Conservation (phyloP, 2,113 vertebrate species). For the Triplophysa rosa region DNA sequence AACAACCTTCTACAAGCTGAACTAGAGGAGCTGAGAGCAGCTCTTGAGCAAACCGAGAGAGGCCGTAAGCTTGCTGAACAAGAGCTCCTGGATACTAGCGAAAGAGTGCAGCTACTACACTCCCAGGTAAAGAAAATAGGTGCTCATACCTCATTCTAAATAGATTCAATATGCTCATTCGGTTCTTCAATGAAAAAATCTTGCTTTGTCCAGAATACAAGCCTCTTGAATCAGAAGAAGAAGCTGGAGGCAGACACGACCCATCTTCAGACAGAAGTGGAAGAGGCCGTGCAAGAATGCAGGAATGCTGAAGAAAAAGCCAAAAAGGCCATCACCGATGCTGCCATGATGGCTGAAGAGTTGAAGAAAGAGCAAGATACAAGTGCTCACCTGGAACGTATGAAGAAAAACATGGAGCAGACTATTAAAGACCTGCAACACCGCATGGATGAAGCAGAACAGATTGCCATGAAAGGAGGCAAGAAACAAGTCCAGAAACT, state of each 20-base stretch:
- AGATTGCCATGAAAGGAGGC: conserved; percentile 82
- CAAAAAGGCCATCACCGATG: conserved; percentile 90
- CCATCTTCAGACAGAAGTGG: conserved; percentile 71
- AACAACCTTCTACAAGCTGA: conserved; percentile 69
- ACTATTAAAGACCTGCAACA: conserved; percentile 81
- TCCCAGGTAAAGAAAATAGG: neutral
- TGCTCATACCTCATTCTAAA: neutral
- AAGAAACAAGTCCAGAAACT: conserved; percentile 90
- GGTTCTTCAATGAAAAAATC: neutral
- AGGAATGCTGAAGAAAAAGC: conserved; percentile 84
- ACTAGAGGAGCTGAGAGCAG: conserved; percentile 70
- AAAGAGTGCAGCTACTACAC: conserved; percentile 78
- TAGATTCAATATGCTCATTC: neutral
- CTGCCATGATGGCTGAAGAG: conserved; percentile 79
- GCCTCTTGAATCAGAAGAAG: conserved; percentile 74
- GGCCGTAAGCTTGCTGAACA: conserved; percentile 72
- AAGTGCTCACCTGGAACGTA: conserved; percentile 69
- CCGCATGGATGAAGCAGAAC: conserved; percentile 81
- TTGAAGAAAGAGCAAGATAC: conserved; percentile 70
- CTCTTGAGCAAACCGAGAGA: conserved; percentile 72
- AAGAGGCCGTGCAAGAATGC: conserved; percentile 72
- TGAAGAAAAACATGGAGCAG: conserved; percentile 76
- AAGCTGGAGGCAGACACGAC: conserved; percentile 69
- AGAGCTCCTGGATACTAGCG: conserved; percentile 72
- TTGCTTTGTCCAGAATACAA: conserved; percentile 65